A percentile compares a stretch with the other conserved stretches of the same genome.
These are phyloP conservation scores for Tetranychus piercei DNA, from an alignment of 2,888 invertebrate species.

Conservation along the genomic window DNA sequence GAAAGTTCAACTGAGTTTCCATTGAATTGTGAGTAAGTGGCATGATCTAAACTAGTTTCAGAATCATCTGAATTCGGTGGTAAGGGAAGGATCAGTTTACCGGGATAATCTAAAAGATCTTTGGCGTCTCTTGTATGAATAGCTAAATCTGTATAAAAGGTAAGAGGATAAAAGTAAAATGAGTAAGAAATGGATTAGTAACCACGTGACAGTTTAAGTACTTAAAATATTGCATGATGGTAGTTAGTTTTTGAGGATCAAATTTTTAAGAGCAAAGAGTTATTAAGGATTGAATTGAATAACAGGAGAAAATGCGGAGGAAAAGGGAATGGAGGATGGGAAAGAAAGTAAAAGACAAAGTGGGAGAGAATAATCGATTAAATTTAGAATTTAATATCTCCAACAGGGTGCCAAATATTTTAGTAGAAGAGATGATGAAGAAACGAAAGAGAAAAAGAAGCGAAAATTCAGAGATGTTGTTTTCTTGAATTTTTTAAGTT, in stretches of 20 bases:
- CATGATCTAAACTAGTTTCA: conserved; percentile 8
- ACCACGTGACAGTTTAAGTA: too few relatives aligned
- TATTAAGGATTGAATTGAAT: too few relatives aligned
- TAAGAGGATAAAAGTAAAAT: neutral
- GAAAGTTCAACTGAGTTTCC: conserved; percentile 8
- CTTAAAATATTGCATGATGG: too few relatives aligned
- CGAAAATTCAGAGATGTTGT: too few relatives aligned
- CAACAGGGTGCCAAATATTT: neutral
- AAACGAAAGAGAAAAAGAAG: neutral
- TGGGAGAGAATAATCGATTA: neutral
- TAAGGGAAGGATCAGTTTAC: neutral
- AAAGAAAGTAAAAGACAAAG: conserved; percentile 1
- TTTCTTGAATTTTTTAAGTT: too few relatives aligned
- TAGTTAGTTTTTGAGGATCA: too few relatives aligned
- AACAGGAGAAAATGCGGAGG: neutral
- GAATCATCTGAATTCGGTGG: conserved; percentile 2
- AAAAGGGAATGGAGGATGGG: neutral
- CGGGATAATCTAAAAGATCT: neutral
- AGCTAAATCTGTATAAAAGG: conserved; percentile 17
- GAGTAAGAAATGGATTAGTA: neutral
- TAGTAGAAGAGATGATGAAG: neutral
- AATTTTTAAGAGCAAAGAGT: too few relatives aligned
- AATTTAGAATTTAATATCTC: neutral
- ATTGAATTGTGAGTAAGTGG: neutral
- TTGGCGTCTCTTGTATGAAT: conserved; percentile 16